phyloP scores from a whole-genome alignment of 2,797 vertebrate species.

The Taeniopygia guttata region DNA sequence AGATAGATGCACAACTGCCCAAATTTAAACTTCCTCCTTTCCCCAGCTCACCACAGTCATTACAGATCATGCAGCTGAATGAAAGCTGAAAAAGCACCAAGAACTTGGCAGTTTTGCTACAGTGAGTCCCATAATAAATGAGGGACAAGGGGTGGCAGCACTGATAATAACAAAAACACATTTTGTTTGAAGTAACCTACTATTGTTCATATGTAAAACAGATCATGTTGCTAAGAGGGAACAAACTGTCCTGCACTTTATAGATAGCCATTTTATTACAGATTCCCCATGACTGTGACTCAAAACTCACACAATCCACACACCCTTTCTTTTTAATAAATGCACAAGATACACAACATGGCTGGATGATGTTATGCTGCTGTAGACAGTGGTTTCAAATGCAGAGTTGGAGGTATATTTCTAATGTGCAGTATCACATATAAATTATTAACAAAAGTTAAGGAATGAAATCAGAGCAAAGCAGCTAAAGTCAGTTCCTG shows the following conservation, averaged over 20 bases:
- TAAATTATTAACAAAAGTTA: constrained; percentile 28
- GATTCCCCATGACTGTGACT: neutral
- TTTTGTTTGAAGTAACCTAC: constrained; percentile 53
- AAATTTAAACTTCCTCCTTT: constrained; percentile 64
- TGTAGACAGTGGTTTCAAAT: neutral
- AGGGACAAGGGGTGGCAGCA: constrained; percentile 33
- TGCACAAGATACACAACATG: neutral
- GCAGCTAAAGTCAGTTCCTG: neutral
- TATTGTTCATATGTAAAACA: constrained; percentile 59
- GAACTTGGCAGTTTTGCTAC: constrained; percentile 5
- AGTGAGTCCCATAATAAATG: constrained; percentile 38
- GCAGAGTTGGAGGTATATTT: neutral
- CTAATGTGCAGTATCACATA: neutral
- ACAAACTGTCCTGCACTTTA: constrained; percentile 13
- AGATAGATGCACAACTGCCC: constrained; percentile 46
- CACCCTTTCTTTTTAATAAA: neutral
- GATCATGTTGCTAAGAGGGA: neutral
- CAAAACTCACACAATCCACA: neutral
- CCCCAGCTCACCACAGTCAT: constrained; percentile 40
- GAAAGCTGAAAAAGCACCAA: constrained; percentile 39
- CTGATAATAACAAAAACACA: constrained; percentile 51
- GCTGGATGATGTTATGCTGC: neutral
- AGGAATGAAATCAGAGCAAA: constrained; percentile 23
- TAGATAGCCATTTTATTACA: constrained; percentile 12
- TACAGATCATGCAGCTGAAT: constrained; percentile 54